Conservation (phyloP, 1,140 invertebrate species). For the Scaptodrosophila lebanonensis region DNA sequence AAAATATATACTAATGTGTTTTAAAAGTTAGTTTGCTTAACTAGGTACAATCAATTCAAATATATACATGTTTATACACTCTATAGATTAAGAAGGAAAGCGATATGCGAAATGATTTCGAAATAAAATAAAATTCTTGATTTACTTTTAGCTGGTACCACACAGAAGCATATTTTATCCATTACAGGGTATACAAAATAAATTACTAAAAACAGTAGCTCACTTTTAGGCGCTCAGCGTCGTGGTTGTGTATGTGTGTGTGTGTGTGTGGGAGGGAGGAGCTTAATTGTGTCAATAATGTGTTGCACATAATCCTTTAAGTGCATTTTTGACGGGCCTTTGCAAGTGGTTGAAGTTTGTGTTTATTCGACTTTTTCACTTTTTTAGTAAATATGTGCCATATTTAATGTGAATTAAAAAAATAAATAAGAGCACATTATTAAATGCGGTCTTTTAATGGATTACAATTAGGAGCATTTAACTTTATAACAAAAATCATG, state of each 20-base stretch:
- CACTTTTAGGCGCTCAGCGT: conserved; percentile 1
- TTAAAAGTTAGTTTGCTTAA: no score
- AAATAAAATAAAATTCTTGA: no score
- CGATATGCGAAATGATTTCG: no score
- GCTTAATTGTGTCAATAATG: conserved; percentile 56
- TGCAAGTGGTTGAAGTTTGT: neutral
- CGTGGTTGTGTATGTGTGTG: neutral
- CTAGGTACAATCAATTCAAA: no score
- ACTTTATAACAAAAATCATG: no score
- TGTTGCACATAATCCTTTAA: conserved; percentile 51
- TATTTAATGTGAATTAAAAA: neutral
- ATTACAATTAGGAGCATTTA: no score
- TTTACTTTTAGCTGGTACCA: no score
- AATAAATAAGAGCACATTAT: neutral
- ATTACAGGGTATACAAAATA: conserved; percentile 12
- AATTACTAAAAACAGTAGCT: conserved; percentile 13
- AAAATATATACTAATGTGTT: no score
- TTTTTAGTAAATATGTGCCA: neutral
- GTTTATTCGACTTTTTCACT: neutral
- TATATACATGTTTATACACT: no score
- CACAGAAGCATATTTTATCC: conserved; percentile 3
- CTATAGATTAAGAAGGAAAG: no score
- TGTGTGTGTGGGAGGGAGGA: no score
- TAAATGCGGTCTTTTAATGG: no score
- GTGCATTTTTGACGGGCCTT: conserved; percentile 34